Conservation (phyloP, 2,113 vertebrate species). For the Mandrillus leucophaeus region DNA sequence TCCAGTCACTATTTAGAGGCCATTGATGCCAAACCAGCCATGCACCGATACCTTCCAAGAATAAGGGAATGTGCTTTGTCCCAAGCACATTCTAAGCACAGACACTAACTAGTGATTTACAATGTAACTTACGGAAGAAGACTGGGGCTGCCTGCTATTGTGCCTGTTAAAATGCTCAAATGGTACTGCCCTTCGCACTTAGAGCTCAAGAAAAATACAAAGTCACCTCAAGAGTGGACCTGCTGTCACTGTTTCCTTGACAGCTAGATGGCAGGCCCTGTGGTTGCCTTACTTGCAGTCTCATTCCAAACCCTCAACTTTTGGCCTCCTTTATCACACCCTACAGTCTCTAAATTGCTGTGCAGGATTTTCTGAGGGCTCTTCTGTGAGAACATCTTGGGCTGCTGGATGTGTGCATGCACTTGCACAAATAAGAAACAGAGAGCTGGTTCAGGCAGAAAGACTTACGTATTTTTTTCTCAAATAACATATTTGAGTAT, state of each 20-base stretch:
- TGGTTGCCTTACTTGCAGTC: accelerated
- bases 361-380: conserved; percentile 78
- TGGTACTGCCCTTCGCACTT: not conserved
- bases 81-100: conserved; percentile 39
- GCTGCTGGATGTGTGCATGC: conserved; percentile 72
- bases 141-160: accelerated
- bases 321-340: conserved; percentile 78
- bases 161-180: not conserved
- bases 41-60: not conserved
- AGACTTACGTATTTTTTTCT: conserved; percentile 65
- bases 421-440: conserved; percentile 75
- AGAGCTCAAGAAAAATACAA: accelerated
- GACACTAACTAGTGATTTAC: conserved; percentile 57
- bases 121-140: not conserved
- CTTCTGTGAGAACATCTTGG: conserved; percentile 60
- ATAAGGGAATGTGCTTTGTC: not conserved
- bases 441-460: conserved; percentile 75
- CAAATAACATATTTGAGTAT: conserved; percentile 80
- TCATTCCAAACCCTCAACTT: conserved; percentile 68
- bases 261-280: not conserved
- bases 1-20: not conserved
- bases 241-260: not conserved
- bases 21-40: not conserved
- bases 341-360: conserved; percentile 74
- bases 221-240: not conserved